These are phyloP conservation scores for Pseudochirops corinnae DNA, from an alignment of 2,797 vertebrate species.

Conservation along the genomic window DNA sequence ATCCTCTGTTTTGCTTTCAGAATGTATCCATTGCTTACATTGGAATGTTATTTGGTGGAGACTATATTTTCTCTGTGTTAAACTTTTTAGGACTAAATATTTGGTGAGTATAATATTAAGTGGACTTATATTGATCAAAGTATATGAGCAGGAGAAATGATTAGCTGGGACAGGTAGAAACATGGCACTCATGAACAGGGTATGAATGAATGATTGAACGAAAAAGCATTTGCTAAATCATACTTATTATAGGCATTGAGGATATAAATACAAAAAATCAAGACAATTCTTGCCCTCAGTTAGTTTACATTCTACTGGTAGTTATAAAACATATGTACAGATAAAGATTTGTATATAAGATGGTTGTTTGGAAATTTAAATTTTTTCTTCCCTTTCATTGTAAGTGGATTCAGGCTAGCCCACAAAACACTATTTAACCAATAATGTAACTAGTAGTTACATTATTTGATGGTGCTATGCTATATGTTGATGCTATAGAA, in stretches of 20 bases:
- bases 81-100: conserved; percentile 96
- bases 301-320: neutral
- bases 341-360: neutral
- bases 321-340: neutral
- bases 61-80: conserved; percentile 93
- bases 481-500: neutral
- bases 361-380: neutral
- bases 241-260: neutral
- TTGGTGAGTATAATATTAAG: conserved; percentile 88
- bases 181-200: neutral
- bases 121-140: conserved; percentile 57
- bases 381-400: neutral
- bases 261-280: neutral
- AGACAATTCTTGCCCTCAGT: neutral
- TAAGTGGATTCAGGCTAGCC: neutral
- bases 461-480: neutral
- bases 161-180: neutral
- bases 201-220: neutral
- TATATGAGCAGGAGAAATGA: conserved; percentile 1
- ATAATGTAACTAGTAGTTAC: neutral
- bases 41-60: conserved; percentile 93
- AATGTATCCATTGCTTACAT: conserved; percentile 94
- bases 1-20: conserved; percentile 82
- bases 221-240: neutral
- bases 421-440: neutral